These are phyloP conservation scores for Mermis nigrescens DNA, from an alignment of 2,888 invertebrate species.

Conservation along the genomic window DNA sequence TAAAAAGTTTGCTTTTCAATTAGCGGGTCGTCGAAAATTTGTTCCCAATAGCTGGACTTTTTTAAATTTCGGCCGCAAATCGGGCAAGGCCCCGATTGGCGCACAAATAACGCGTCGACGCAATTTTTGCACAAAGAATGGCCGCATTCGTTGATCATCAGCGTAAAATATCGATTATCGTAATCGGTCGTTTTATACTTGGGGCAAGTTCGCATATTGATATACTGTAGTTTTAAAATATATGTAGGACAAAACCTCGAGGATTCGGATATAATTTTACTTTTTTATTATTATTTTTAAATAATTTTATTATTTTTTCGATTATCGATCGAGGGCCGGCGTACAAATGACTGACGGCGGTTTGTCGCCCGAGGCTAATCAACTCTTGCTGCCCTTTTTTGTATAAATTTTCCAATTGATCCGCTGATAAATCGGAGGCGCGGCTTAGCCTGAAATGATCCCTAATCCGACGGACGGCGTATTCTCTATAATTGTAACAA, in stretches of 20 bases:
- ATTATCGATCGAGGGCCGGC: conserved; percentile 24
- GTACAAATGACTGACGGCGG: conserved; percentile 17
- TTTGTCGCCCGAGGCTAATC: conserved; percentile 17
- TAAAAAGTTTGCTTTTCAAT: conserved; percentile 96
- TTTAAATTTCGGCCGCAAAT: conserved; percentile 72
- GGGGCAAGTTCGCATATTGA: conserved; percentile 68
- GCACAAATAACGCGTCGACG: conserved; percentile 80
- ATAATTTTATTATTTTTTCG: too few species aligned
- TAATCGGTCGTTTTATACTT: conserved; percentile 89
- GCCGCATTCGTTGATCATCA: conserved; percentile 95
- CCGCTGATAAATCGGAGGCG: conserved; percentile 14
- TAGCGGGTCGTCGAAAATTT: conserved; percentile 81
- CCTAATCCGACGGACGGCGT: conserved; percentile 27
- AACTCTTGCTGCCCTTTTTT: conserved; percentile 8
- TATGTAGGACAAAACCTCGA: too few species aligned
- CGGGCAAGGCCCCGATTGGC: conserved; percentile 86
- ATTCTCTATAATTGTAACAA: conserved; percentile 25
- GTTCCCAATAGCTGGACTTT: conserved; percentile 71
- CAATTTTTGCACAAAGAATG: conserved; percentile 93
- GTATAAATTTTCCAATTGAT: conserved; percentile 20
- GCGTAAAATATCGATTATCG: conserved; percentile 78
- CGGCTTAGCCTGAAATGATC: conserved; percentile 25
- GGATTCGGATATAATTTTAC: too few species aligned
- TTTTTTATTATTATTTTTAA: too few species aligned
- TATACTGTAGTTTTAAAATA: too few species aligned